Base-by-base conservation (phyloP, 2,113 vertebrate genomes). In the Gymnarchus niloticus region DNA sequence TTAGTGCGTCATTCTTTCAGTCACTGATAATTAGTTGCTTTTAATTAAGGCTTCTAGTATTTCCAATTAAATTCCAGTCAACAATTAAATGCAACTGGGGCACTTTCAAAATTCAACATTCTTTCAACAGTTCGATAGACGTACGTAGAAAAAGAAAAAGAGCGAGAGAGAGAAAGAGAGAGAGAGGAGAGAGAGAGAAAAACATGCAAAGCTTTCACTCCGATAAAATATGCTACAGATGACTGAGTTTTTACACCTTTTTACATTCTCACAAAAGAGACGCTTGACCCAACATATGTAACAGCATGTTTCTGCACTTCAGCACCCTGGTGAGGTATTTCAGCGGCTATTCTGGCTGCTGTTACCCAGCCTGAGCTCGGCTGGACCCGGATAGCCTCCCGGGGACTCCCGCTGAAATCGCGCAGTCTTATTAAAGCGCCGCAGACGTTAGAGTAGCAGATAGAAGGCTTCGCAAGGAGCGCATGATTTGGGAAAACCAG, bases 211-310 rank as follows among this genome's bases (percentile, higher is more conserved):
- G 92, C 94, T 94, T 94, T 95, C 91, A 93, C 88, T 93, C 91
- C 90, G 90, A 92, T 94, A 85, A 91, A 88, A 88, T 91, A 92
- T 91, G 93, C 93, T 93, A 94, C 95, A 95, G 94, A 93, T 92
- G 94, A 96, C 93, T 94, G 95, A 92, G 95, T 94, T 96, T 96
- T 96, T 95, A 95, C 95, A 95, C 94, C 94, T 95, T 95, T 94
- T 95, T 95, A 94, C 93, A 91, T 90, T 89, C 89, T 91, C 93
- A 96, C 96, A 96, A 96, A 95, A 92, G 95, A 92, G 92, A 93
- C 94, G 95, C 94, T 96, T 96, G 95, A 96, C 95, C 95, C 95
- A 94, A 95, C 96, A 96, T 96, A 96, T 96, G 96, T 96, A 97
- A 94, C 94, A 95, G 93, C 92, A 94, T 95, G 95, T 95, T 94